These are phyloP conservation scores for Nebria ingens DNA, from an alignment of 1,140 invertebrate species.

Conservation along the genomic window DNA sequence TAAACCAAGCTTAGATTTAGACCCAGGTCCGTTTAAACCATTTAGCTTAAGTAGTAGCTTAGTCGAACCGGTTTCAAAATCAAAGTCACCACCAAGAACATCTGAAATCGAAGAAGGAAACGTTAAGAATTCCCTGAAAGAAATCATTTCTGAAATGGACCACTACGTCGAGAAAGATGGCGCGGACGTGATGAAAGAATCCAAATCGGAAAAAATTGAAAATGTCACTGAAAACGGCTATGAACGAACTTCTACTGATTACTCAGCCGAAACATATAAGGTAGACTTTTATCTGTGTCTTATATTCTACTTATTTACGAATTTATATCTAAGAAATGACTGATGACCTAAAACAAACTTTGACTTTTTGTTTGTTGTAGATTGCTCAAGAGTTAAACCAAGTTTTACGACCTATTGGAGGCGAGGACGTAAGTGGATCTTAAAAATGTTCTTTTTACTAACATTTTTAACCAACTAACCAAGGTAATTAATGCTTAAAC, in stretches of 20 bases:
- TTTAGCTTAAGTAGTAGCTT: too few species aligned
- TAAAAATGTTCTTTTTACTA: too few species aligned
- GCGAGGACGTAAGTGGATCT: too few species aligned
- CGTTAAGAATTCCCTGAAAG: slow-evolving; percentile 45
- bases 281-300: neutral
- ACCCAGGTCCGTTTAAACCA: neutral
- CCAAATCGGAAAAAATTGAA: neutral
- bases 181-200: slow-evolving; percentile 24
- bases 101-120: slow-evolving; percentile 41
- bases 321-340: neutral
- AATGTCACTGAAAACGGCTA: neutral
- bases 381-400: too few species aligned
- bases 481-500: too few species aligned
- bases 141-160: slow-evolving; percentile 51
- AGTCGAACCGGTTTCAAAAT: neutral
- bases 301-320: neutral
- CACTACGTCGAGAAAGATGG: slow-evolving; percentile 37
- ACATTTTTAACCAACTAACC: too few species aligned
- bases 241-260: neutral
- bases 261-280: neutral
- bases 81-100: neutral
- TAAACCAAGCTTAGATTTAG: neutral
- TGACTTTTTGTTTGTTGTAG: too few species aligned
- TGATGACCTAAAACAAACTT: neutral
- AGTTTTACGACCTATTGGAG: too few species aligned